Base-by-base conservation (phyloP, 2,113 vertebrate genomes). In the Columba livia region DNA sequence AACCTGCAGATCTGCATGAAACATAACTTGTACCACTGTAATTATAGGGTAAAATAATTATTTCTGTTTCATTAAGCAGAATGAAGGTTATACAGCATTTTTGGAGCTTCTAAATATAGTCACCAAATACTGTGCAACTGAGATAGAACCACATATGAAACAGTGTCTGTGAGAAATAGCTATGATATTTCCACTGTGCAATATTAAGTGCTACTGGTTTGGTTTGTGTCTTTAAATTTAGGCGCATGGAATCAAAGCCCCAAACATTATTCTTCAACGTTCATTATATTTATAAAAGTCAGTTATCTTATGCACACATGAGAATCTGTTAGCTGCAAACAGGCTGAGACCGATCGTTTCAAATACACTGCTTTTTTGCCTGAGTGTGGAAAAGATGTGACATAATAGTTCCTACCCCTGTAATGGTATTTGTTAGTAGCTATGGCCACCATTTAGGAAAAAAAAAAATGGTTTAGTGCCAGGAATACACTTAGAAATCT, bases 21-120 rank as follows among this genome's bases (percentile, higher is more conserved):
- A 40, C 12, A 42, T 78, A 65, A 34, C 25, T 15, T 6, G 4
- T 54, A 47, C 3, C 2, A 56, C 11, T 70, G 25, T 91, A 96
- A 97, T 66, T 93, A 95, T 17, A 88, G 56, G 58, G 40, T 79
- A 77, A 96, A 91, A 79, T 81, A 82, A 94, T 94, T 82, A 12
- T 95, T 97, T 95, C 54, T 50, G 48, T 94, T 96, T 88, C 70
- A 85, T 93, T 71, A 97, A 95, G 47, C 67, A 95, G 83, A 97
- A 80, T 86, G 50, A 47, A 95, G 51, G 54, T 93, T 88, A 81
- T 16, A 74, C 15, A 19, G 79, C 95, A 79, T 61, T 96, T 96
- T 91, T 81, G 11, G 12, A 67, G 6, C 9, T 75, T 75, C 70
- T 79, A 96, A 96, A 90, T 58, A 73, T 53, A 90, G 91, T 92